Conservation (phyloP, 2,888 invertebrate genomes). For the Scrobipalpa atriplicella region DNA sequence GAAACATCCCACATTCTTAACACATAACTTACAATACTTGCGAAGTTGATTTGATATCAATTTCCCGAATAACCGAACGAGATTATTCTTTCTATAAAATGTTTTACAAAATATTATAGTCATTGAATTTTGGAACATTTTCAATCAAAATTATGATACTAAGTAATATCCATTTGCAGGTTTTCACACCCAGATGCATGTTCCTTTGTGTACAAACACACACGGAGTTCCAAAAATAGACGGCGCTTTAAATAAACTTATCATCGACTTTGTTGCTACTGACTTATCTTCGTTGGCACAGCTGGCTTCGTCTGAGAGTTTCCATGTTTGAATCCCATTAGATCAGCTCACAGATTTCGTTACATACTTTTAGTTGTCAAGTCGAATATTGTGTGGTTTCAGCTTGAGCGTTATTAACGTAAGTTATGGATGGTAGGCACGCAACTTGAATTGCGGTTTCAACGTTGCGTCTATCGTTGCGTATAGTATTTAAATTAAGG, state of each 20-base stretch:
- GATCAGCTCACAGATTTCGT: constrained; percentile 17
- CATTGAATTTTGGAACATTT: too few relatives aligned
- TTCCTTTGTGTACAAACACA: not conserved
- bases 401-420: constrained; percentile 24
- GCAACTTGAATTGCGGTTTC: not conserved
- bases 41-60: not conserved
- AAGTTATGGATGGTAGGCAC: constrained; percentile 12
- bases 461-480: not conserved
- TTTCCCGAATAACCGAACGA: too few relatives aligned
- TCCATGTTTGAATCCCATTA: constrained; percentile 21
- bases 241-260: constrained; percentile 14
- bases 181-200: too few relatives aligned
- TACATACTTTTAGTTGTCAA: constrained; percentile 18
- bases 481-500: not conserved
- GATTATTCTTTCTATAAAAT: too few relatives aligned
- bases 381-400: constrained; percentile 13
- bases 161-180: not conserved
- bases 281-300: constrained; percentile 27
- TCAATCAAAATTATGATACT: too few relatives aligned
- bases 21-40: not conserved
- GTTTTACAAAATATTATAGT: too few relatives aligned
- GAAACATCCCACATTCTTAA: constrained; percentile 2
- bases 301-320: constrained; percentile 18
- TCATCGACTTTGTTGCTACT: constrained; percentile 13
- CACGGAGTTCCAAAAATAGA: not conserved